Conservation (phyloP, 2,888 invertebrate species). For the Celastrina argiolus region DNA sequence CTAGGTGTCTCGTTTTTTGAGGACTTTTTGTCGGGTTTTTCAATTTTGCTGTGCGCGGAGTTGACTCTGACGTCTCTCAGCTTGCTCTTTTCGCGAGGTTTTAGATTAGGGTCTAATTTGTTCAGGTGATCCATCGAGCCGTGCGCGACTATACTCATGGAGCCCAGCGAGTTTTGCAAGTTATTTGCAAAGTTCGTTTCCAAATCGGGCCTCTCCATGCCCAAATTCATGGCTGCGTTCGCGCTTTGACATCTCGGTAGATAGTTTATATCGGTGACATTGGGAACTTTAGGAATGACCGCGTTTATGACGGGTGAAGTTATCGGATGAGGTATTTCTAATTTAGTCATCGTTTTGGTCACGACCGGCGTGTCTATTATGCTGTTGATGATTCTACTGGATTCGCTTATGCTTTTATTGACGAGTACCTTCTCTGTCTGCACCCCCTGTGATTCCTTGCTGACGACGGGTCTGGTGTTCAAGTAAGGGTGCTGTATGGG, state of each 20-base stretch:
- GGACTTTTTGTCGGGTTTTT: constrained; percentile 64
- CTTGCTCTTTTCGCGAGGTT: constrained; percentile 68
- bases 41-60: constrained; percentile 69
- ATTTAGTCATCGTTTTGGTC: constrained; percentile 60
- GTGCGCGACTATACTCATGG: constrained; percentile 56
- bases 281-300: constrained; percentile 66
- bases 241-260: constrained; percentile 71
- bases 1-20: constrained; percentile 60
- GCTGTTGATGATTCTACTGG: constrained; percentile 49
- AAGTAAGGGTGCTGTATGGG: constrained; percentile 58
- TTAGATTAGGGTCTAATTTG: constrained; percentile 56
- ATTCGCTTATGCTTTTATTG: constrained; percentile 50
- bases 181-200: constrained; percentile 54
- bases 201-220: constrained; percentile 59
- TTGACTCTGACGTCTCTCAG: constrained; percentile 69
- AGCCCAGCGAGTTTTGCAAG: constrained; percentile 53
- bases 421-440: constrained; percentile 61
- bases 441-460: constrained; percentile 62
- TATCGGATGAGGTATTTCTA: constrained; percentile 72
- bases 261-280: constrained; percentile 62
- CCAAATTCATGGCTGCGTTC: constrained; percentile 62
- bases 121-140: constrained; percentile 44
- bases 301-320: constrained; percentile 70
- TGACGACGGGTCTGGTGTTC: constrained; percentile 54
- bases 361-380: constrained; percentile 56